A percentile compares a stretch with the other conserved stretches of the same genome.
phyloP scores from a whole-genome alignment of 2,113 vertebrate genomes.

The Galeopterus variegatus region DNA sequence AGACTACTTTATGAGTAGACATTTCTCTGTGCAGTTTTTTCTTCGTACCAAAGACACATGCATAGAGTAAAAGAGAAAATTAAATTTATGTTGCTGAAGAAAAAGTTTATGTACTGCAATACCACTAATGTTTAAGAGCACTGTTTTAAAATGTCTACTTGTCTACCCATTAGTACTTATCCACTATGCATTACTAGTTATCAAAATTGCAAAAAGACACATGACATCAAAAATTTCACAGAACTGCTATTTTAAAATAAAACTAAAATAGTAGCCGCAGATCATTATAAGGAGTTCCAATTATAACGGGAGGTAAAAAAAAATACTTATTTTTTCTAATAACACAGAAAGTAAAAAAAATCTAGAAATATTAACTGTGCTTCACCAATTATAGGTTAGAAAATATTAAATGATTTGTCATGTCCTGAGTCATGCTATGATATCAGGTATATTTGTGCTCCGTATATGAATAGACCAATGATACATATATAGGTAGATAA shows the following conservation, averaged over 20 bases:
- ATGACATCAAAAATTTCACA: background rate
- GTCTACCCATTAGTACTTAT: background rate
- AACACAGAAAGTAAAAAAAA: background rate
- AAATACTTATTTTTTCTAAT: background rate
- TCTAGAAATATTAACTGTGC: background rate
- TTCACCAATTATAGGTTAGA: background rate
- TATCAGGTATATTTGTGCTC: background rate
- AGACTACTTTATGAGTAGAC: background rate
- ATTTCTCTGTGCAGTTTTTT: background rate
- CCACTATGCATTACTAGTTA: background rate
- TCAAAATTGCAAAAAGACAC: background rate
- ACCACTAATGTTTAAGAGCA: background rate
- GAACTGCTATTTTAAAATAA: conserved; percentile 15
- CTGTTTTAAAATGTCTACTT: background rate
- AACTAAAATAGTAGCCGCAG: background rate
- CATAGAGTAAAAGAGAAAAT: background rate
- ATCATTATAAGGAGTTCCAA: background rate
- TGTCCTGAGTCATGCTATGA: background rate
- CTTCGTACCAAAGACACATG: background rate
- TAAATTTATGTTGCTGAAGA: background rate
- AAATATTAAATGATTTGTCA: background rate
- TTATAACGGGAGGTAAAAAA: background rate
- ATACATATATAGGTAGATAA: background rate
- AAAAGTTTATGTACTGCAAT: background rate
- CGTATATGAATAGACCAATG: background rate